Evolutionary conservation across 2,797 vertebrate genomes (phyloP).

Genomic region (Erethizon dorsatum): DNA sequence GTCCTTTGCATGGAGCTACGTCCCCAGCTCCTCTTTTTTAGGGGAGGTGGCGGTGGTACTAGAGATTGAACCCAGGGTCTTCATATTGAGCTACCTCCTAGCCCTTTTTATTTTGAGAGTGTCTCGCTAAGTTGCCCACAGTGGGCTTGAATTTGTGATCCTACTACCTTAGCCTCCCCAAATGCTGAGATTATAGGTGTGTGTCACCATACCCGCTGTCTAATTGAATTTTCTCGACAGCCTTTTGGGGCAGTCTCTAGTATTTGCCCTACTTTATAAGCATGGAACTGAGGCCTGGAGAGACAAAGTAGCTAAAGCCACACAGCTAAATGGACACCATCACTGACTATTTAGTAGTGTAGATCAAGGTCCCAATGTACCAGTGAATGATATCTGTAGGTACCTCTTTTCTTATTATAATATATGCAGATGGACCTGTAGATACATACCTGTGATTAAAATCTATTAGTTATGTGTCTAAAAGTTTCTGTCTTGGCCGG

Average conservation of each 20-base stretch:
- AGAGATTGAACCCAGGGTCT: neutral
- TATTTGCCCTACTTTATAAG: neutral
- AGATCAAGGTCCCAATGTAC: neutral
- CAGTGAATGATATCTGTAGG: neutral
- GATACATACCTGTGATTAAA: neutral
- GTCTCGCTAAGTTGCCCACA: neutral
- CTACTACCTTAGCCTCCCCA: neutral
- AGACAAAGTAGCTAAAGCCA: neutral
- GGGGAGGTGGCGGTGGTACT: neutral
- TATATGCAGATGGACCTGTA: neutral
- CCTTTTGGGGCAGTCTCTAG: neutral
- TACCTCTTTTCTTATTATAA: neutral
- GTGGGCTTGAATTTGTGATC: neutral
- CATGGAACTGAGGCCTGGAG: neutral
- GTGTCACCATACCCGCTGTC: neutral
- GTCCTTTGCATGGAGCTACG: neutral
- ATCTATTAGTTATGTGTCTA: neutral
- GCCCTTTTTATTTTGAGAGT: neutral
- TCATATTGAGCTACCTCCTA: neutral
- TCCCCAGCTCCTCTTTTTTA: neutral
- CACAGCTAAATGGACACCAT: neutral
- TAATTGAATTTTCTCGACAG: neutral
- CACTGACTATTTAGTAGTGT: neutral
- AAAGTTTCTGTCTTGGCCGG: slow-evolving; percentile 45
- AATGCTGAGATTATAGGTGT: neutral